Base-by-base conservation (phyloP, 2,113 vertebrate genomes). In the Cavia aperea region DNA sequence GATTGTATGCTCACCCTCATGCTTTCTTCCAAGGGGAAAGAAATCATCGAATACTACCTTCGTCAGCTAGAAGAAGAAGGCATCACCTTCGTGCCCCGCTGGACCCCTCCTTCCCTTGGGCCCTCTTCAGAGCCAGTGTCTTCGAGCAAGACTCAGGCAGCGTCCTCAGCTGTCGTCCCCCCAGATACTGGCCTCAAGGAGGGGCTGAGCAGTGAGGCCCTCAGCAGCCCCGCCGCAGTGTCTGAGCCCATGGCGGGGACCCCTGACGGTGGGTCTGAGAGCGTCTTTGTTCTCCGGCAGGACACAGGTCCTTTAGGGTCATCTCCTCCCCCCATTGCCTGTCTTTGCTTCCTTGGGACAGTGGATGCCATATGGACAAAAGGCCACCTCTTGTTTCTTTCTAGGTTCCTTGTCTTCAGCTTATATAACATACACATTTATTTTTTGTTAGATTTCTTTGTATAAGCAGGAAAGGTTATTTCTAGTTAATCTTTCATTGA, bases 41-140 rank as follows among this genome's bases (percentile, higher is more conserved):
- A 99, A 96, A 99, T 99, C 91, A 99, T 99, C 5, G 99, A 99
- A 73, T 98, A 99, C 97, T 99, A 99, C 97, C 97, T 99, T 93
- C 98, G 96, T 86, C 98, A 99, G 86, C 93, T 99, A 94, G 98
- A 99, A 72, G 98, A 98, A 33, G 99, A 99, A 97, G 99, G 99
- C 75, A 97, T 99, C 82, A 98, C 98, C 4, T 98, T 96, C 39
- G 94, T 99, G 94, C 99, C 99, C 91, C 98, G 98, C 31, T 99
- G 99, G 99, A 97, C 94, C 1, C 97, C 98, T 5, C 89, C 97
- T 18, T 94, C 97, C 19, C 81, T 95, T 68, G 85, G 96, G 0
- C 97, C 96, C 94, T 97, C 97, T 51, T 96, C 95, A 24, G 96
- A 98, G 89, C 75, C 85, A 1, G 70, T 75, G 14, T 75, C 94